Evolutionary conservation across 1,140 invertebrate genomes (phyloP), one percentile per base, ranked within the genome.

Genomic region (Zaprionus ghesquierei): DNA sequence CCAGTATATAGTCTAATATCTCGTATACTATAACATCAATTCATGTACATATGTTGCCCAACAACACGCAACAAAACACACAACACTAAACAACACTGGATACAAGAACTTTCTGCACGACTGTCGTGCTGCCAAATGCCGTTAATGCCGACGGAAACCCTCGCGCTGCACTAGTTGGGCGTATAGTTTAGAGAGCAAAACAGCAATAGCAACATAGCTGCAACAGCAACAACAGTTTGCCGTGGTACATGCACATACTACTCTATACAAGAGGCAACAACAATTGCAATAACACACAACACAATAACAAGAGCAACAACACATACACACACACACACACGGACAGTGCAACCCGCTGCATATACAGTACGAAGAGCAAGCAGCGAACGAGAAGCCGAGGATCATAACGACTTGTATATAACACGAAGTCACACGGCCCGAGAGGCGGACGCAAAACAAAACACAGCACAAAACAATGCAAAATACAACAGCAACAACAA

Each of bases 401-500:
- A 89, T 89, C 84, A 89, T 79, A 86, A 82, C 70, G 72, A 18
- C 46, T 64, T 70, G 82, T 87, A 82, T 54, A 87, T 87, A 89
- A 79, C 79, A 82, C 82, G 82, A 87, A 89, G 79, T 79, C 85
- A 80, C 66, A 84, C 69, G 85, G 80, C 73, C 77, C 84, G 85
- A 89, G 76, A 86, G 82, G 84, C 82, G 49, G 55, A 49, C 56
- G 59, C 68, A 66, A 89, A 89, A 89, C 85, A 89, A 89, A 89
- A 89, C 85, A 89, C 85, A 89, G 85, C 84, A 89, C 84, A 89
- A 89, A 89, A 89, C 84, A 89, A 89, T 89, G 84, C 84, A 89
- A 84, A 85, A 86, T 86, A 85, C 81, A 77, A 78, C 75, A 79
- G 69, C 75, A 76, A 41, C 55, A 72, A 70, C 68, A 76, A 64